Percentiles rank a stretch among this genome's conserved stretches.
These are phyloP conservation scores for Drosophila pallidifrons DNA, from an alignment of 1,140 invertebrate genomes.

Conservation along the genomic window DNA sequence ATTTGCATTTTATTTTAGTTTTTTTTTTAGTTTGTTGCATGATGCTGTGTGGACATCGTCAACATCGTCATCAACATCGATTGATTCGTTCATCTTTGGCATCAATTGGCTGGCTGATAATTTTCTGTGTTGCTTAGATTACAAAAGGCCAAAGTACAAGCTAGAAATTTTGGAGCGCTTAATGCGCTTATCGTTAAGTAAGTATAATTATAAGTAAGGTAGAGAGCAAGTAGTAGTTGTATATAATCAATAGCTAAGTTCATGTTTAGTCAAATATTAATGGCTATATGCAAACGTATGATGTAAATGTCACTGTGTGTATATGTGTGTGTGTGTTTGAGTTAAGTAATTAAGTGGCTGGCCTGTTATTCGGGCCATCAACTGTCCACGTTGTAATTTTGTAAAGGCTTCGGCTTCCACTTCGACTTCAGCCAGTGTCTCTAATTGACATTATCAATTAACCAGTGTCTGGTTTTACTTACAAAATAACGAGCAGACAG, in stretches of 20 bases:
- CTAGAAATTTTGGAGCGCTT: constrained; percentile 63
- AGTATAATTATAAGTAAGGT: constrained; percentile 57
- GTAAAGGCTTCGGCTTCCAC: constrained; percentile 18
- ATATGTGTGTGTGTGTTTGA: constrained; percentile 12
- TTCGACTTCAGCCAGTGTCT: not conserved
- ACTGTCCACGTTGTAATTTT: constrained; percentile 62
- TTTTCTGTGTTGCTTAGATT: constrained; percentile 53
- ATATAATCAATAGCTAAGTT: constrained; percentile 75
- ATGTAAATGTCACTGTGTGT: constrained; percentile 25
- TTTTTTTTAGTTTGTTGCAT: not conserved
- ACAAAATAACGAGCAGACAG: constrained; percentile 66
- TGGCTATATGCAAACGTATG: constrained; percentile 62
- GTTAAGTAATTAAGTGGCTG: constrained; percentile 26
- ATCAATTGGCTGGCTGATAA: constrained; percentile 49
- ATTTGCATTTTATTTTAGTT: not conserved
- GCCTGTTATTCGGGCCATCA: constrained; percentile 53
- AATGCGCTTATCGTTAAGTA: constrained; percentile 69
- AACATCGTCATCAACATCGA: not conserved
- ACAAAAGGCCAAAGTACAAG: constrained; percentile 52
- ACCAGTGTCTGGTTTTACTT: constrained; percentile 33
- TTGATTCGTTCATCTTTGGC: constrained; percentile 70
- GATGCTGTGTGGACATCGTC: not conserved
- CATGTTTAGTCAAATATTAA: constrained; percentile 76
- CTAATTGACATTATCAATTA: no score
- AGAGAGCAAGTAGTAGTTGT: not conserved